phyloP scores from a whole-genome alignment of 2,888 invertebrate species.

The Leptinotarsa haldemani region DNA sequence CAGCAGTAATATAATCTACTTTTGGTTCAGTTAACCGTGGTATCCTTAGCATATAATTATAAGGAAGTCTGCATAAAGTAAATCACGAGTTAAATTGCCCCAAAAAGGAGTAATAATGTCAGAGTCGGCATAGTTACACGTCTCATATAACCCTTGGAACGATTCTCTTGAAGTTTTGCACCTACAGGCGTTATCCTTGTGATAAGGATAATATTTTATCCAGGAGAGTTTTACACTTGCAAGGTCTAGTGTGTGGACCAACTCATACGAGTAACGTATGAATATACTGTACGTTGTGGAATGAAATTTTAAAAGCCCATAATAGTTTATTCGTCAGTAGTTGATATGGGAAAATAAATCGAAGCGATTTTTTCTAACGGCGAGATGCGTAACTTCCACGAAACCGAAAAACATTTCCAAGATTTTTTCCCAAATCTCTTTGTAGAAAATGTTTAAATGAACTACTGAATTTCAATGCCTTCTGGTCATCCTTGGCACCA shows the following conservation, averaged over 20 bases:
- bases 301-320: too few relatives aligned
- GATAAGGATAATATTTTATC: constrained; percentile 2
- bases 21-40: constrained; percentile 28
- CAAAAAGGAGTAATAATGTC: constrained; percentile 34
- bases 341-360: too few relatives aligned
- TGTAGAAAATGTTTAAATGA: too few relatives aligned
- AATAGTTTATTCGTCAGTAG: too few relatives aligned
- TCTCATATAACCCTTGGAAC: constrained; percentile 30
- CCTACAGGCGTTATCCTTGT: constrained; percentile 17
- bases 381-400: too few relatives aligned
- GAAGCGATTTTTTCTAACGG: too few relatives aligned
- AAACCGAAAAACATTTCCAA: too few relatives aligned
- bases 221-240: background rate
- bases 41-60: constrained; percentile 33
- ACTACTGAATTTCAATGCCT: too few relatives aligned
- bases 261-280: background rate
- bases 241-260: background rate
- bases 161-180: constrained; percentile 30
- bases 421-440: too few relatives aligned
- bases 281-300: too few relatives aligned
- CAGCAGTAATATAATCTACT: background rate
- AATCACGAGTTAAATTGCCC: constrained; percentile 36
- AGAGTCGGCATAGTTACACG: constrained; percentile 32
- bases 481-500: too few relatives aligned
- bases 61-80: constrained; percentile 30